These are phyloP conservation scores for Ectemnius continuus DNA, from an alignment of 2,888 invertebrate species.

Conservation along the genomic window DNA sequence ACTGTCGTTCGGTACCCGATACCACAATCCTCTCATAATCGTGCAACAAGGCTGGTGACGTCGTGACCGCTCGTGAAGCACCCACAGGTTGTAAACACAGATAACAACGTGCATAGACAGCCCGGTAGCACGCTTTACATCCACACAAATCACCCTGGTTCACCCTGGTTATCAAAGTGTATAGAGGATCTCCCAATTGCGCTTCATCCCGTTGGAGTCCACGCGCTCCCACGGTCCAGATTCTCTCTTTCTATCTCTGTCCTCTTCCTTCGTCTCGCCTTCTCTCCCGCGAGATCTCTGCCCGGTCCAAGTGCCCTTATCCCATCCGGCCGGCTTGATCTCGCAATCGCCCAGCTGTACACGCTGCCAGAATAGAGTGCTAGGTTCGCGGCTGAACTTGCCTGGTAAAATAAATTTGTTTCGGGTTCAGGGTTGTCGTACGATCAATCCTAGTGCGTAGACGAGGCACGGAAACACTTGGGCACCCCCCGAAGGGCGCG, in stretches of 20 bases:
- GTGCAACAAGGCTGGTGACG: conserved; percentile 19
- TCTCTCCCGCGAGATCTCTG: background rate
- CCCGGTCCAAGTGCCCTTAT: conserved; percentile 4
- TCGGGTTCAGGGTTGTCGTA: conserved; percentile 40
- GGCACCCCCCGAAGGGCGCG: conserved; percentile 73
- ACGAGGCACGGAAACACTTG: conserved; percentile 54
- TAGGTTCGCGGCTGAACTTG: conserved; percentile 30
- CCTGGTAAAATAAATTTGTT: conserved; percentile 35
- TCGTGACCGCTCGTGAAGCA: conserved; percentile 30
- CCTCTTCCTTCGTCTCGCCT: background rate
- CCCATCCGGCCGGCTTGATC: conserved; percentile 3
- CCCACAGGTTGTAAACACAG: conserved; percentile 49
- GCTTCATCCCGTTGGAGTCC: background rate
- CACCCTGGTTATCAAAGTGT: conserved; percentile 6
- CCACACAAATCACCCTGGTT: background rate
- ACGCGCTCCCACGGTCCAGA: conserved; percentile 1
- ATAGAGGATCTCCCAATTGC: conserved; percentile 1
- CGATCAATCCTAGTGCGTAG: conserved; percentile 56
- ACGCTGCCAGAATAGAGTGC: background rate
- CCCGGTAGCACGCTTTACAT: background rate
- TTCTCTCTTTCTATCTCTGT: background rate
- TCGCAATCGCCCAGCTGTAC: background rate
- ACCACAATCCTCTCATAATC: conserved; percentile 49
- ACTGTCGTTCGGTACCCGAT: conserved; percentile 46
- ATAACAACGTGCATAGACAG: conserved; percentile 8